These are phyloP conservation scores for Spea hammondii DNA, from an alignment of 2,797 vertebrate genomes.

Conservation along the genomic window DNA sequence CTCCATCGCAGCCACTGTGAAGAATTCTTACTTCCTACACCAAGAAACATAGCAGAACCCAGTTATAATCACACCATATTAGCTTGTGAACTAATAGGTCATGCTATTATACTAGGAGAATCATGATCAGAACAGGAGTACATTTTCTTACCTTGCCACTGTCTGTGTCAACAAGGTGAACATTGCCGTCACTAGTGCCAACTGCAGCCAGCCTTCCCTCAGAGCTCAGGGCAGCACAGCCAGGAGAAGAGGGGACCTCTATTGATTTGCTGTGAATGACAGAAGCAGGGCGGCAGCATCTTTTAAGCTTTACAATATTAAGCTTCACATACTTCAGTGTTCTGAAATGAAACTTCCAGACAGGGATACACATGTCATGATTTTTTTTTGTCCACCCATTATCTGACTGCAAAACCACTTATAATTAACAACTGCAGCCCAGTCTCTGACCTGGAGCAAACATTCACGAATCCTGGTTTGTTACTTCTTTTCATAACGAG, in stretches of 20 bases:
- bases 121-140: not conserved
- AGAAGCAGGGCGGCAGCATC: not conserved
- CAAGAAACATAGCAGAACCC: rapidly evolving
- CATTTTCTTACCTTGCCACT: conserved; percentile 73
- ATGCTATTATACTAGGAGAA: not conserved
- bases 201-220: conserved; percentile 69
- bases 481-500: conserved; percentile 64
- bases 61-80: not conserved
- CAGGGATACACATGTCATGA: no score
- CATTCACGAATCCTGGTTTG: conserved; percentile 44
- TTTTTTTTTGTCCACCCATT: no score
- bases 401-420: no score
- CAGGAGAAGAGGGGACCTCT: conserved; percentile 57
- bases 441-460: conserved; percentile 58
- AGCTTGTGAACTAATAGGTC: not conserved
- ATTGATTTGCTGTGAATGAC: conserved; percentile 38
- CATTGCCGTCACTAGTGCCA: conserved; percentile 71
- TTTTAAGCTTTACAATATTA: no score
- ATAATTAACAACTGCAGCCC: no score
- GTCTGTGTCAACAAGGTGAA: conserved; percentile 72
- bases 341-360: no score
- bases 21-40: conserved; percentile 78
- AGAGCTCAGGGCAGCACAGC: conserved; percentile 68
- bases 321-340: no score
- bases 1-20: conserved; percentile 77